Conservation (phyloP, 2,888 invertebrate genomes). For the Mythimna ferrago region DNA sequence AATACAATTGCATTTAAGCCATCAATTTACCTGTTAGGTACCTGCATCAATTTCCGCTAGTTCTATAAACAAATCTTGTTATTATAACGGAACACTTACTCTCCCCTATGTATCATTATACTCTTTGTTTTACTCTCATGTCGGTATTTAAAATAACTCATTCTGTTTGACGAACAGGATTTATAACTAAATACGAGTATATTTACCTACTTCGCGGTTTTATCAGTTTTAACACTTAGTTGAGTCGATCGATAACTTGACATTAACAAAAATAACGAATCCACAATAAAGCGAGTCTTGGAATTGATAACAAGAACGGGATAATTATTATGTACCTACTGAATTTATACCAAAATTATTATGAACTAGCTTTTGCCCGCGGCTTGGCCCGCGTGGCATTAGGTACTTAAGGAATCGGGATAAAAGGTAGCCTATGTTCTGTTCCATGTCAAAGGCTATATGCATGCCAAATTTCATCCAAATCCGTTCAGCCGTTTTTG, state of each 20-base stretch:
- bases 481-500: too few relatives aligned
- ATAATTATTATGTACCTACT: not conserved
- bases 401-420: too few relatives aligned
- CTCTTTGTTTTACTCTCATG: slow-evolving; percentile 8
- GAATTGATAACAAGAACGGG: slow-evolving; percentile 21
- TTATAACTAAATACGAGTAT: not conserved
- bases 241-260: slow-evolving; percentile 33
- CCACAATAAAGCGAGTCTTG: not conserved
- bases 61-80: slow-evolving; percentile 18
- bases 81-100: slow-evolving; percentile 14
- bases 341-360: not conserved
- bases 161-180: not conserved
- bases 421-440: too few relatives aligned
- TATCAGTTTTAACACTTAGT: slow-evolving; percentile 1
- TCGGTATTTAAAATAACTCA: not conserved
- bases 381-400: too few relatives aligned
- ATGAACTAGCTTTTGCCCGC: too few relatives aligned
- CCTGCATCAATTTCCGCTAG: slow-evolving; percentile 26
- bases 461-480: too few relatives aligned
- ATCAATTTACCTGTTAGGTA: slow-evolving; percentile 9
- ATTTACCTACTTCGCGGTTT: not conserved
- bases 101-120: too few relatives aligned
- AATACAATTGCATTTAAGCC: slow-evolving; percentile 16
- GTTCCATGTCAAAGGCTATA: too few relatives aligned
- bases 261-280: slow-evolving; percentile 24